Conservation (phyloP, 2,113 vertebrate genomes). For the Eubucco bourcierii region DNA sequence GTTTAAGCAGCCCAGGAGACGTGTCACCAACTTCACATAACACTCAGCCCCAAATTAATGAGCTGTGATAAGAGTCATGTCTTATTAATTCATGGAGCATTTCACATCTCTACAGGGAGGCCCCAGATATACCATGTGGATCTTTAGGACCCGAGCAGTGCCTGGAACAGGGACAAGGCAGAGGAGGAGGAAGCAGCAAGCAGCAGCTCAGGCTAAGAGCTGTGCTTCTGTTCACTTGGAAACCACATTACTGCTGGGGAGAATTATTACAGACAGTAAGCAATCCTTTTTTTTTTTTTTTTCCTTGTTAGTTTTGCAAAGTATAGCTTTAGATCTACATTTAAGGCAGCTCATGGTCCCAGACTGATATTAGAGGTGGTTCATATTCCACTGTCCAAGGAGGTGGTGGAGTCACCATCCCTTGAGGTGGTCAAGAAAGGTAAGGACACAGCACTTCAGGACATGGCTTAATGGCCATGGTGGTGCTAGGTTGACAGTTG, state of each 20-base stretch:
- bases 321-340: neutral
- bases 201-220: neutral
- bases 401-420: too few species aligned
- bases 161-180: neutral
- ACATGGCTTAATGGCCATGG: too few species aligned
- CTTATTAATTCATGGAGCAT: neutral
- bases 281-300: neutral
- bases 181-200: neutral
- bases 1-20: neutral
- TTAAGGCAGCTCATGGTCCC: neutral
- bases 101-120: neutral
- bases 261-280: neutral
- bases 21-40: neutral
- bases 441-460: too few species aligned
- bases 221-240: neutral
- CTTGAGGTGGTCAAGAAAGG: too few species aligned
- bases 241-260: neutral
- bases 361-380: neutral
- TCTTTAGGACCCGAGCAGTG: neutral
- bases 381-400: neutral
- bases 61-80: neutral
- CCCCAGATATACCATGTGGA: neutral
- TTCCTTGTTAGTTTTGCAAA: neutral
- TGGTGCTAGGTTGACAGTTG: too few species aligned
- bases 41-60: neutral